These are phyloP conservation scores for Lasioglossum villosulum DNA, from an alignment of 2,888 invertebrate species.

Conservation along the genomic window DNA sequence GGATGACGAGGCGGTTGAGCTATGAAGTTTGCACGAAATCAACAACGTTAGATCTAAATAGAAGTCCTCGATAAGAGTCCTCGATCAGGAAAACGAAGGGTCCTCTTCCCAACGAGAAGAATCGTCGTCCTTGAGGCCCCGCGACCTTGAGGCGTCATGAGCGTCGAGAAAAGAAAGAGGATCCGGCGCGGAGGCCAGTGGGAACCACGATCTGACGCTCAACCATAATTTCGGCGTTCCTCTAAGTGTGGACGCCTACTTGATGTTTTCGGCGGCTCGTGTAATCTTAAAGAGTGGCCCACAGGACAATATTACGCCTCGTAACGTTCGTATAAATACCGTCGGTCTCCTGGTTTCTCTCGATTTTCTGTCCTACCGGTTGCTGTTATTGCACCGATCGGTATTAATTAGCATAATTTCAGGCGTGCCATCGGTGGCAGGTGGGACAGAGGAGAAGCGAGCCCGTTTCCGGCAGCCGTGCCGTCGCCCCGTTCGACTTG, in stretches of 20 bases:
- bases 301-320: constrained; percentile 42
- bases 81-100: not conserved
- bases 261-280: constrained; percentile 36
- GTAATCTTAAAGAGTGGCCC: constrained; percentile 47
- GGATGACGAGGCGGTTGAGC: not conserved
- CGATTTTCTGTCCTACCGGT: not conserved
- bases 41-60: not conserved
- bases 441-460: constrained; percentile 54
- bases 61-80: no score
- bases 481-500: constrained; percentile 51
- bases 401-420: constrained; percentile 71
- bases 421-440: constrained; percentile 60
- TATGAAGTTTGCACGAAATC: no score
- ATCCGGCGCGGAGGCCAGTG: not conserved
- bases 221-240: constrained; percentile 46
- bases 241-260: constrained; percentile 45
- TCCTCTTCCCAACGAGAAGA: not conserved
- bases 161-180: not conserved
- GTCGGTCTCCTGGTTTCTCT: not conserved
- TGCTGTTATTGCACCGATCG: constrained; percentile 38
- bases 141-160: constrained; percentile 7
- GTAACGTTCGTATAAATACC: constrained; percentile 1
- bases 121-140: not conserved
- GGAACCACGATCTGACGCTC: not conserved
- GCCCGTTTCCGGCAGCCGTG: constrained; percentile 62